A percentile compares a stretch with the other conserved stretches of the same genome.
phyloP scores from a whole-genome alignment of 2,797 vertebrate genomes.

The Labroides dimidiatus region DNA sequence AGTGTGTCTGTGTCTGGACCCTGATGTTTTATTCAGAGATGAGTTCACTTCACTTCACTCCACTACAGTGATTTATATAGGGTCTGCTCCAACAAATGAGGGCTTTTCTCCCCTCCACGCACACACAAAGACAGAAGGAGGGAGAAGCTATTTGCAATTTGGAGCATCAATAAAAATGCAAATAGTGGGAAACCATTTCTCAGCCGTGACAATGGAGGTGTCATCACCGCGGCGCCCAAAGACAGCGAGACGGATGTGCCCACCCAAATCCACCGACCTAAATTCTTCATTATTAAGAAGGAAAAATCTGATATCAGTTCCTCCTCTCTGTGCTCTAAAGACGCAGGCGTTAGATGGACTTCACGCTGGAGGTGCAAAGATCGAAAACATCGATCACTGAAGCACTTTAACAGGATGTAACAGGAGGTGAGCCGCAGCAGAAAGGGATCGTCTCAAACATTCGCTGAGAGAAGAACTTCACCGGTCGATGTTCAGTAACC shows the following conservation, averaged over 20 bases:
- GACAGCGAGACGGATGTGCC: slow-evolving; percentile 63
- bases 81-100: slow-evolving; percentile 70
- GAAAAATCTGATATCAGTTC: background rate
- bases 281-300: slow-evolving; percentile 43
- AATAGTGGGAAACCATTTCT: slow-evolving; percentile 75
- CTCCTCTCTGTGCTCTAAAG: background rate
- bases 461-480: too few relatives aligned
- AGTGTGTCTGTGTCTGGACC: slow-evolving; percentile 53
- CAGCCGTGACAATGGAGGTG: slow-evolving; percentile 70
- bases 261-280: slow-evolving; percentile 30
- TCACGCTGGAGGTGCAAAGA: slow-evolving; percentile 31
- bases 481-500: too few relatives aligned
- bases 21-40: slow-evolving; percentile 80
- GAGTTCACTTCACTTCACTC: slow-evolving; percentile 62
- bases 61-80: slow-evolving; percentile 69
- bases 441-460: too few relatives aligned
- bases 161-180: slow-evolving; percentile 84
- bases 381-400: slow-evolving; percentile 52
- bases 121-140: slow-evolving; percentile 76
- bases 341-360: slow-evolving; percentile 43
- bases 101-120: slow-evolving; percentile 49
- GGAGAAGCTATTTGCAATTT: slow-evolving; percentile 75
- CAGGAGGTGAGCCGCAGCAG: too few relatives aligned
- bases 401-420: background rate
- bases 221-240: slow-evolving; percentile 50